Conservation (phyloP, 92 coral and sea anemone genomes). For the Actinernus sp. region DNA sequence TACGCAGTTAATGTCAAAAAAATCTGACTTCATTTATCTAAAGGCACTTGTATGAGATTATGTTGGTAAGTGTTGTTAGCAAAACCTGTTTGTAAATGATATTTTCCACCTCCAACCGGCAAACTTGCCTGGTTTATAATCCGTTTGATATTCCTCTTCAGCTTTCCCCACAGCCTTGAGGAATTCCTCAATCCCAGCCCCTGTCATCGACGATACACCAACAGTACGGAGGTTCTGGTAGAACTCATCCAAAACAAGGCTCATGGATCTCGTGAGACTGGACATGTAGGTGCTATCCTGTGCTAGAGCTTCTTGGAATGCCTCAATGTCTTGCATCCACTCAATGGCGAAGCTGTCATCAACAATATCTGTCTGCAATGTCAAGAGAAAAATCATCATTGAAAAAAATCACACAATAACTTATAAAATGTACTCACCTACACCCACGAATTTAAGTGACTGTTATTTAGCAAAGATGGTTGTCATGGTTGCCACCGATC, state of each 20-base stretch:
- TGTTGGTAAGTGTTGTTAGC: no score
- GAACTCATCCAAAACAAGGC: constrained; percentile 94
- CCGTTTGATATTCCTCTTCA: constrained; percentile 84
- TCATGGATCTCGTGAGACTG: constrained; percentile 92
- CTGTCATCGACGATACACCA: constrained; percentile 99
- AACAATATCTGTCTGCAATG: constrained; percentile 93
- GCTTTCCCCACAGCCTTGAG: constrained; percentile 79
- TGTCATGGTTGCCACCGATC: no score
- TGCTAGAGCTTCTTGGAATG: constrained; percentile 91
- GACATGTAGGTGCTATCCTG: constrained; percentile 98
- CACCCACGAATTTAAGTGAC: no score
- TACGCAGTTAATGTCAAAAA: no score
- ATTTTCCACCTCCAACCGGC: no score
- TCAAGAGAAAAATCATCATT: no score
- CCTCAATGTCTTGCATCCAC: constrained; percentile 97
- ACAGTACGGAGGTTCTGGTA: constrained; percentile 90
- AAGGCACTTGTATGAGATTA: no score
- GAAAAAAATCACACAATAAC: no score
- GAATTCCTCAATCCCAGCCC: constrained; percentile 91
- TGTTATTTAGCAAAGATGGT: no score
- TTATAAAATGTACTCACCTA: no score
- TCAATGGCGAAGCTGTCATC: constrained; percentile 94
- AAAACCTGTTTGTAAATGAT: no score
- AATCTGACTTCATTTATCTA: no score
- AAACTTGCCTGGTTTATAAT: constrained; percentile 91